Conservation (phyloP, 35 echinoderm and acorn worm genomes). For the Holothuria glaberrima region DNA sequence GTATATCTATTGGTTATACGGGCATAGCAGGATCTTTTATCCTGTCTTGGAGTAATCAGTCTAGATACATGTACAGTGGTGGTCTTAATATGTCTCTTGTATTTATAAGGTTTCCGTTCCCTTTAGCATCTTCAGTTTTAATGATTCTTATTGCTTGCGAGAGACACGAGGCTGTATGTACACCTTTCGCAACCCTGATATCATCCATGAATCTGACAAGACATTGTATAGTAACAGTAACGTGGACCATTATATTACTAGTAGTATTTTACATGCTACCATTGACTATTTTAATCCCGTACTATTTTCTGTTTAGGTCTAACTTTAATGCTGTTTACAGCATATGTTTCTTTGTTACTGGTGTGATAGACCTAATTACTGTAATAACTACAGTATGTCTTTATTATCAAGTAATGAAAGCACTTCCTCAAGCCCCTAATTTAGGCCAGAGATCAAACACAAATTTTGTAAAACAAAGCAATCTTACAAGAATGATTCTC, state of each 20-base stretch:
- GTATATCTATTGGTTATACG: not conserved
- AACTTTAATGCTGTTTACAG: no score
- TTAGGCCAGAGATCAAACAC: not conserved
- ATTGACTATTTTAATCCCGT: not conserved
- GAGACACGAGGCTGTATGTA: not conserved
- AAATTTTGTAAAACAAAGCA: not conserved
- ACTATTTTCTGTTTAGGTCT: no score
- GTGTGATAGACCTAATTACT: not conserved
- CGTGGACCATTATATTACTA: not conserved
- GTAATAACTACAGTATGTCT: not conserved
- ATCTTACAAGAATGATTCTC: conserved; percentile 23
- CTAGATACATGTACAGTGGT: no score
- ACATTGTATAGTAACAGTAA: not conserved
- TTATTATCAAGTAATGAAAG: not conserved
- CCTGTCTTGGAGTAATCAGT: not conserved
- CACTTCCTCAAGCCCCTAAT: not conserved
- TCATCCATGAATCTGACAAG: not conserved
- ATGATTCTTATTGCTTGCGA: not conserved
- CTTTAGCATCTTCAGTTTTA: not conserved
- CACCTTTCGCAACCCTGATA: not conserved
- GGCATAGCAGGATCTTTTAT: not conserved
- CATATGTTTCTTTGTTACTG: not conserved
- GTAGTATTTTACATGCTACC: not conserved
- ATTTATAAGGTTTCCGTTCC: not conserved
- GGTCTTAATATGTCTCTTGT: not conserved